Percentiles rank a stretch among this genome's conserved stretches.
Conservation (phyloP, 1,140 invertebrate genomes). For the Drosophila pruinosa region DNA sequence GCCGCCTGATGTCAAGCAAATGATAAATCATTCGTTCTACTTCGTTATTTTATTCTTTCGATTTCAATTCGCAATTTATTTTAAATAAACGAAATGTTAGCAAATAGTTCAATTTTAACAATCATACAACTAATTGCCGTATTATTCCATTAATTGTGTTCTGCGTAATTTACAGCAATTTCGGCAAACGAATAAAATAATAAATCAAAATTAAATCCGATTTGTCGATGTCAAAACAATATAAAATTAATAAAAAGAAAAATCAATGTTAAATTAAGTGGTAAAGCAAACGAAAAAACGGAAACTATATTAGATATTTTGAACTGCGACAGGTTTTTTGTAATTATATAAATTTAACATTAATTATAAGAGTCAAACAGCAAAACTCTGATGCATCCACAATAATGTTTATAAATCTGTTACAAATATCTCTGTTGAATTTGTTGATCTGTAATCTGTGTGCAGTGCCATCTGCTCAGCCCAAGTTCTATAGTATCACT, state of each 20-base stretch:
- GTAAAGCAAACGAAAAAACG: background rate
- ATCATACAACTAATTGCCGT: slow-evolving; percentile 35
- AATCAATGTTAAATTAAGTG: slow-evolving; percentile 21
- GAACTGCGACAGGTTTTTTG: slow-evolving; percentile 54
- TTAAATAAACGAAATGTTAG: slow-evolving; percentile 46
- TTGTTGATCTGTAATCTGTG: slow-evolving; percentile 15
- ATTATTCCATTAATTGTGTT: slow-evolving; percentile 66
- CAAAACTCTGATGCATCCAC: slow-evolving; percentile 29
- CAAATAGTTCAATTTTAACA: slow-evolving; percentile 51
- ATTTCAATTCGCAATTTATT: slow-evolving; percentile 37
- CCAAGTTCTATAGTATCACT: slow-evolving; percentile 11
- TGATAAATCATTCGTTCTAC: slow-evolving; percentile 15
- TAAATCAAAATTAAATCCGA: slow-evolving; percentile 41
- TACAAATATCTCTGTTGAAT: background rate
- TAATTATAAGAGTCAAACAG: slow-evolving; percentile 58
- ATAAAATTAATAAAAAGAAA: background rate
- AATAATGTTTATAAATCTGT: slow-evolving; percentile 30
- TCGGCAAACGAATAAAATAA: slow-evolving; percentile 29
- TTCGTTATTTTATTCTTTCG: slow-evolving; percentile 32
- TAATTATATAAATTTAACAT: slow-evolving; percentile 65
- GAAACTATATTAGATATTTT: slow-evolving; percentile 26
- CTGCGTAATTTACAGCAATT: slow-evolving; percentile 48
- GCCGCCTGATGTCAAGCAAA: slow-evolving; percentile 1
- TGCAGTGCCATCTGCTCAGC: slow-evolving; percentile 14
- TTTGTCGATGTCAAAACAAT: slow-evolving; percentile 1